Evolutionary conservation across 2,113 vertebrate species (phyloP).

Genomic region (Engystomops pustulosus): DNA sequence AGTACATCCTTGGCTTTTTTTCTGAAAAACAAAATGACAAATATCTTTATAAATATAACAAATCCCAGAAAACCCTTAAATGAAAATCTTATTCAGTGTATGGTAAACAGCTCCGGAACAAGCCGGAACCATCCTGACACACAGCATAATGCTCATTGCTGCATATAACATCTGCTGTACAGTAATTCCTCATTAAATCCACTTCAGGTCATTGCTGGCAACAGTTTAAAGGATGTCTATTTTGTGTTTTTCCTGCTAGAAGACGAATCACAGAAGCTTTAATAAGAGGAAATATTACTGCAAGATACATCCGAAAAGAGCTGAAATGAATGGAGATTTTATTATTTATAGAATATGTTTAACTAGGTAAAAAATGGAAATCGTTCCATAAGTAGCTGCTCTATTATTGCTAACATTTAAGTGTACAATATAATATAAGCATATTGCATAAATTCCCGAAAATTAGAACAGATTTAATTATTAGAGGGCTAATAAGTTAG

Average conservation of each 20-base stretch:
- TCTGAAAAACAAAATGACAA: neutral
- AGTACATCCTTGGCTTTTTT: no score
- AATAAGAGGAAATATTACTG: neutral
- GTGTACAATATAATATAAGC: no score
- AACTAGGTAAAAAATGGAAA: neutral
- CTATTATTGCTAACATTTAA: no score
- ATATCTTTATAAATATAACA: neutral
- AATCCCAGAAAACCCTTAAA: neutral
- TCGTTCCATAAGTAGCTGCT: no score
- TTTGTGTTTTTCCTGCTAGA: neutral
- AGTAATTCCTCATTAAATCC: slow-evolving; percentile 27
- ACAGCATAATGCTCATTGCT: neutral
- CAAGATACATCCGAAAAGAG: neutral
- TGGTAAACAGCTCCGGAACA: neutral
- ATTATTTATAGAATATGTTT: neutral
- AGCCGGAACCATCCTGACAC: neutral
- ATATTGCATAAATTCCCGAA: no score
- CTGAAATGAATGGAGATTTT: neutral
- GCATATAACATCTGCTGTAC: slow-evolving; percentile 10
- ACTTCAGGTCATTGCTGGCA: slow-evolving; percentile 5
- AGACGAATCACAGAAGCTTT: neutral
- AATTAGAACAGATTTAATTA: no score
- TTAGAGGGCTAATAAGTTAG: no score
- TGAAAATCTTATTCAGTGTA: neutral
- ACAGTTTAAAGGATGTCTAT: neutral